Evolutionary conservation across 2,797 vertebrate genomes (phyloP), one percentile per base, ranked within the genome.

Genomic region (Pogonophryne albipinna): DNA sequence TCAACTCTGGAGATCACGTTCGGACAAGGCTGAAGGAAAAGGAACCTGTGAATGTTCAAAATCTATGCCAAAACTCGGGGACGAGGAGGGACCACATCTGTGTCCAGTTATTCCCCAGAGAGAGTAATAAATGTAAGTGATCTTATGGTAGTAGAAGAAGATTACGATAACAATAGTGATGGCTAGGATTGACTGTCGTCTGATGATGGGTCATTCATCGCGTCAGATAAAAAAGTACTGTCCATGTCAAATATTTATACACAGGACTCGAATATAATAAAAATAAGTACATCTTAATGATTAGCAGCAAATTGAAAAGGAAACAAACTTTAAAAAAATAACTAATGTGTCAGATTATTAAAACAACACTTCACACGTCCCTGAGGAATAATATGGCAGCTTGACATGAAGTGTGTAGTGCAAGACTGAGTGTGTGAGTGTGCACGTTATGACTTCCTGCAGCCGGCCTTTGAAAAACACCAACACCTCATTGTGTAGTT

Each of bases 401-500:
- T 31, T 68, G 73, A 49, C 72, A 66, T 17, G n/a, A 78, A 51
- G 59, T 75, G 78, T 82, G 77, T 79, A 23, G 76, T 38, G 63
- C 0, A 38, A 41, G 67, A 42, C 42, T 38, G 34, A 38, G 34
- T 38, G 34, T 56, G 63, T 44, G 75, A 56, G 62, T 45, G 73
- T 34, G 27, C 23, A 42, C 17, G 19, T 83, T 81, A 83, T 63
- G 73, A 89, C 91, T 91, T 94, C 91, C 91, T 93, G 88, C 76
- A 77, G 83, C 70, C 14, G 50, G 84, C 75, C 87, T 92, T 93
- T 91, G 90, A 94, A 93, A 57, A 91, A 66, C 20, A 23, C 83
- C 82, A 83, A 94, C 91, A 92, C 90, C 88, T 93, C 91, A 86
- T 85, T 92, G 89, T 85, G 80, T 20, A 63, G 86, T 70, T 83